Base-by-base conservation (phyloP, 2,888 invertebrate genomes). In the Ptilodon capucinus region DNA sequence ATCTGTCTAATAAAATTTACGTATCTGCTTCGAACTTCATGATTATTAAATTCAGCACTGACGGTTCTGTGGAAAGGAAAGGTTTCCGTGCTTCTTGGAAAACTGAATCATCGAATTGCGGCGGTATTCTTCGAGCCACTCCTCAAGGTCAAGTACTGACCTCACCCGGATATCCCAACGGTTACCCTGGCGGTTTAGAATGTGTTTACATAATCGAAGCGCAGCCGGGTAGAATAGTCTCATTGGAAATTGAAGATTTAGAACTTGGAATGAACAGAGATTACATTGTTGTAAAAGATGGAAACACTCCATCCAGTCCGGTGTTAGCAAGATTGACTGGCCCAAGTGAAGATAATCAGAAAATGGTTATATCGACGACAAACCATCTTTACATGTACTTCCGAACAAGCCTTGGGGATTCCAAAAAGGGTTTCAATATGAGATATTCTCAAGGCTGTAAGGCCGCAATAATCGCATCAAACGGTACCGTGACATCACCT, bases 21-120 rank as follows among this genome's bases (percentile, higher is more conserved):
- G 97, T 97, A 19, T 98, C 98, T 4, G 98, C 98, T 35, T 98
- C 98, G 42, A 99, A 99, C 86, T 98, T 99, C 76, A 98, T 99
- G 97, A 97, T 98, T 56, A 94, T 99, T 55, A 98, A 98, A 86
- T 99, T 99, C 86, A 96, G 97, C 71, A 96, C 98, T 1, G 99
- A 99, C 77, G 96, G 97, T 35, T 96, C 97, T 9, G 97, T 97
- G 18, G 98, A 98, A 88, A 94, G 95, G 51, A 96, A 97, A 86
- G 99, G 99, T 60, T 99, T 99, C 89, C 93, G 95, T 30, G 97
- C 97, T 28, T 96, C 97, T 0, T 97, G 97, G 97, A 97, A 97
- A 85, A 97, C 97, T 0, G 97, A 97, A 79, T 97, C 98, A 9
- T 97, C 98, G 72, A 94, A 94, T 38, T 99, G 98, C 76, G 98